phyloP scores from a whole-genome alignment of 2,888 invertebrate species.

The Sinopyrophorus schimmeli region DNA sequence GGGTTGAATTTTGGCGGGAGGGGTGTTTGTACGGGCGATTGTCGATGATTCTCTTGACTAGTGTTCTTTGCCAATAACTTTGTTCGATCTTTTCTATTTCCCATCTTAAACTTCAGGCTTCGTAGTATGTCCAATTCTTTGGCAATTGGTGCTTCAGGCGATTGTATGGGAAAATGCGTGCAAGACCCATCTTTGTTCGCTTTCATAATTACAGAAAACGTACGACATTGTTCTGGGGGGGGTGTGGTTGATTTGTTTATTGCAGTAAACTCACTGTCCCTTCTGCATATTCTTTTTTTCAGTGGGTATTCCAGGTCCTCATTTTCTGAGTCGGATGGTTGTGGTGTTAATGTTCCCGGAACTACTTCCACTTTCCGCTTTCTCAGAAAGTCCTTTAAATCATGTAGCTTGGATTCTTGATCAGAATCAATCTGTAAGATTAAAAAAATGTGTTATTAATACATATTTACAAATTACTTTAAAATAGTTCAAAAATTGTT shows the following conservation, averaged over 20 bases:
- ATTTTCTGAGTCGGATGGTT: conserved; percentile 81
- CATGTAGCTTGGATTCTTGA: conserved; percentile 18
- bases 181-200: conserved; percentile 78
- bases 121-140: conserved; percentile 66
- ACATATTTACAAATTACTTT: background rate
- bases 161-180: conserved; percentile 54
- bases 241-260: conserved; percentile 59
- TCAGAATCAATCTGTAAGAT: conserved; percentile 15
- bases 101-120: conserved; percentile 74
- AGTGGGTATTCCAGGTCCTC: conserved; percentile 53
- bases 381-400: conserved; percentile 12
- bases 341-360: conserved; percentile 66
- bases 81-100: conserved; percentile 64
- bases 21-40: conserved; percentile 37
- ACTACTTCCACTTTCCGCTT: conserved; percentile 42
- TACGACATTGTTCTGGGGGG: conserved; percentile 38
- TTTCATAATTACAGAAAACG: conserved; percentile 83
- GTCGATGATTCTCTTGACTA: too few relatives aligned
- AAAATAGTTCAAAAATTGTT: conserved; percentile 2
- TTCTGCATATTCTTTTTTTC: conserved; percentile 65
- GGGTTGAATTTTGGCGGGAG: too few relatives aligned
- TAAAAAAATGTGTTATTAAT: conserved; percentile 3
- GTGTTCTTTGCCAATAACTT: conserved; percentile 43
- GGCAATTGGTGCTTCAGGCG: conserved; percentile 36
- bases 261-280: conserved; percentile 62